Evolutionary conservation across 2,888 invertebrate species (phyloP), one percentile per base, ranked within the genome.

Genomic region (Thera obeliscata): DNA sequence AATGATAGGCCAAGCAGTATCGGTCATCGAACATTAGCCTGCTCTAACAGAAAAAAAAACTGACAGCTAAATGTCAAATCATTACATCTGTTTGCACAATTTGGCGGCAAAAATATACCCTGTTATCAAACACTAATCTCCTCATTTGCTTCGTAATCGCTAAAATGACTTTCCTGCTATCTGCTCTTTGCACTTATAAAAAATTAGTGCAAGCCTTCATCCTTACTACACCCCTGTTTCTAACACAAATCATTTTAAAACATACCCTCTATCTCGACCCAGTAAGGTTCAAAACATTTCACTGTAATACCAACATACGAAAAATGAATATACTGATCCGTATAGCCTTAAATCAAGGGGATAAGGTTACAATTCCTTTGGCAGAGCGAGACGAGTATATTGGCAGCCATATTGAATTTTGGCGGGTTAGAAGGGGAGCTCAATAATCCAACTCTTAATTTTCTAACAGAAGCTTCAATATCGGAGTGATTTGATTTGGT

Each of bases 391-490:
- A 33, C 11, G 2, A 5, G 33, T 2, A n/a, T 41, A 33, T 49
- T 22, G 57, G 12, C 36, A 48, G 36, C 48, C 63, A 62, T 67
- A 65, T 65, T 67, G 67, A 65, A 62, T 67, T 67, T 67, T 52
- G 64, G 41, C 66, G 62, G 75, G 80, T 76, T 60, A 59, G 52
- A 70, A 74, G 76, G 76, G 71, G 77, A 79, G 52, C 3, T 63
- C 69, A 65, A 67, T 67, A 59, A 64, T 59, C 57, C 76, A 83
- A 88, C 89, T 89, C 89, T 87, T 89, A 86, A 88, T 89, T 84
- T 87, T 76, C 74, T 78, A 79, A 76, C 83, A 84, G 84, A 83
- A 79, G 85, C 81, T 76, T 77, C 84, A 78, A 85, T 86, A 82
- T 82, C 74, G 79, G 56, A 69, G 74, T 86, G 82, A 90, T 87